Base-by-base conservation (phyloP, 1,140 invertebrate species). In the Diachasmimorpha longicaudata region DNA sequence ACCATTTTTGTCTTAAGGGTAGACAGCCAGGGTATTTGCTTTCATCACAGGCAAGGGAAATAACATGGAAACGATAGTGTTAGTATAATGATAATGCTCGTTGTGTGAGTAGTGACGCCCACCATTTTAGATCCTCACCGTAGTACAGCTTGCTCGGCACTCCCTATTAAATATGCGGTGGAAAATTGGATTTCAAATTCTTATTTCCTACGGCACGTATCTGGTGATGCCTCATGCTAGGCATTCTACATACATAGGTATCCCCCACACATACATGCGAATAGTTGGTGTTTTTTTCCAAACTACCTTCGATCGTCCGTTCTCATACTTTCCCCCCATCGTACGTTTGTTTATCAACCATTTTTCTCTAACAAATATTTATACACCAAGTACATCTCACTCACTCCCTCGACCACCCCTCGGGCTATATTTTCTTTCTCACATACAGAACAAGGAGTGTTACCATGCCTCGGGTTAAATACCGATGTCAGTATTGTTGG, bases 181-280 rank as follows among this genome's bases (percentile, higher is more conserved):
- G 74, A 48, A 76, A 78, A 78, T 78, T 78, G 70, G 77, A 78
- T 78, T 78, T 76, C 67, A 78, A 78, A 76, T 78, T 79, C 75
- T 76, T 77, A 79, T 79, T 79, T 79, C 72, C 68, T 42, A 37
- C 67, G 16, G 66, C 67, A n/a, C 69, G 31, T 58, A 55, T 52
- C 10, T 25, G 25, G 68, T 10, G 21, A 23, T 63, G 42, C n/a
- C 70, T 42, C 70, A 16, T 52, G 14, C 46, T 72, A 14, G n/a
- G n/a, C n/a, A n/a, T n/a, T n/a, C n/a, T 52, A 52, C 23, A 31
- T 31, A 31, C 5, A 11, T 37, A 6, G n/a, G n/a, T n/a, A n/a
- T n/a, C n/a, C n/a, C n/a, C n/a, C 69, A 52, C 31, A 58, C 21
- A 58, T 21, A 10, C 21, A 21, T 58, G 5, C 21, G 31, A 31